These are phyloP conservation scores for Lochmaea crataegi DNA, from an alignment of 2,888 invertebrate genomes.

Conservation along the genomic window DNA sequence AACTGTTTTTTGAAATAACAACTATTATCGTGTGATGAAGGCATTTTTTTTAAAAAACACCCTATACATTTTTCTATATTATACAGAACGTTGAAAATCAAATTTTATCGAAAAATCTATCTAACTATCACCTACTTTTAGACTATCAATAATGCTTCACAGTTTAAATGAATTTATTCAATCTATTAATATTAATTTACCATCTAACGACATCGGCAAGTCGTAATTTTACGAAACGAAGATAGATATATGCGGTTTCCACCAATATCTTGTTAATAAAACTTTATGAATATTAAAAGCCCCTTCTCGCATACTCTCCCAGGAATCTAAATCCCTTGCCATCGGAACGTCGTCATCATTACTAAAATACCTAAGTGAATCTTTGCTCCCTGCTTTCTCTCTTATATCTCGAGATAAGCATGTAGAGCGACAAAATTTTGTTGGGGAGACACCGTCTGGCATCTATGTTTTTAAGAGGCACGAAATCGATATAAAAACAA, in stretches of 20 bases:
- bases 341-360: constrained; percentile 35
- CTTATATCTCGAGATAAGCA: constrained; percentile 35
- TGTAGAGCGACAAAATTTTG: constrained; percentile 35
- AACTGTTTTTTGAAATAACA: too few relatives aligned
- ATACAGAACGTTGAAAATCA: too few relatives aligned
- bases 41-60: too few relatives aligned
- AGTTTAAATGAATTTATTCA: too few relatives aligned
- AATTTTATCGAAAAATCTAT: too few relatives aligned
- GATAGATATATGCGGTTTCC: constrained; percentile 32
- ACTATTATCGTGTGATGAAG: too few relatives aligned
- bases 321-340: constrained; percentile 41
- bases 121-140: too few relatives aligned
- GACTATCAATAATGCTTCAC: too few relatives aligned
- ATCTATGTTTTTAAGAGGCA: constrained; percentile 28
- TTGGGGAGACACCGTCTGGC: constrained; percentile 26
- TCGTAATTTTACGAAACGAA: background rate
- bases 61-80: too few relatives aligned
- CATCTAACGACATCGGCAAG: background rate
- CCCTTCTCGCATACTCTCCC: constrained; percentile 33
- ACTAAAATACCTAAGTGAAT: constrained; percentile 43
- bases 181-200: background rate
- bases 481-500: constrained; percentile 13
- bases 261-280: constrained; percentile 33
- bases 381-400: constrained; percentile 15
- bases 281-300: constrained; percentile 44